Evolutionary conservation across 2,888 invertebrate species (phyloP), one percentile per base, ranked within the genome.

Genomic region (Drosophila putrida): DNA sequence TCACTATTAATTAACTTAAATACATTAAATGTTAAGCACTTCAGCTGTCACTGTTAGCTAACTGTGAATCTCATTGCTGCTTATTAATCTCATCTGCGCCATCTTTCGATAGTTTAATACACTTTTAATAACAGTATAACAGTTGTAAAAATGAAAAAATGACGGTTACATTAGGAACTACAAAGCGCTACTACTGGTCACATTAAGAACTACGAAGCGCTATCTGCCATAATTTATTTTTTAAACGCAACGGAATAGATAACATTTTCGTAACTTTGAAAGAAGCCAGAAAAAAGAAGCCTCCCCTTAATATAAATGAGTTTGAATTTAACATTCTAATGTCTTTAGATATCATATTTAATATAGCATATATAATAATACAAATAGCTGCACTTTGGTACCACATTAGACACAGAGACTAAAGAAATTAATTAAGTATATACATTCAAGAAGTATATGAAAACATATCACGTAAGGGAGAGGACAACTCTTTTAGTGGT

Each of bases 121-220:
- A 71, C 70, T 57, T 44, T 6, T 2, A 6, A 1, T 0, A 0
- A 10, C 6, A 0, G 57, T 77, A 77, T 63, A 71, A 78, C 79
- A 77, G 41, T 57, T 65, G 10, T 5, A 35, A 11, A 0, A 1
- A 4, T 49, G 11, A 0, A 1, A 4, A 0, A 0, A n/a, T 46
- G 36, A 36, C 33, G 39, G 5, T 13, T 8, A 20, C 6, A 1
- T 28, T 25, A 25, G 31, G 41, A 44, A 44, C 5, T 6, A 4
- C 0, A 13, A 5, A 5, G 9, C 2, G 0, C 1, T 8, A 1
- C 0, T 2, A 20, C 20, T 20, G 20, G 20, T 20, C 20, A 20
- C 20, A 2, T 20, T 20, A 2, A 20, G 2, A 20, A 8, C 4
- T 6, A 2, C 1, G 31, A 2, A 5, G n/a, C n/a, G n/a, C n/a